phyloP scores from a whole-genome alignment of 2,888 invertebrate species.

The Agonopterix heracliana region DNA sequence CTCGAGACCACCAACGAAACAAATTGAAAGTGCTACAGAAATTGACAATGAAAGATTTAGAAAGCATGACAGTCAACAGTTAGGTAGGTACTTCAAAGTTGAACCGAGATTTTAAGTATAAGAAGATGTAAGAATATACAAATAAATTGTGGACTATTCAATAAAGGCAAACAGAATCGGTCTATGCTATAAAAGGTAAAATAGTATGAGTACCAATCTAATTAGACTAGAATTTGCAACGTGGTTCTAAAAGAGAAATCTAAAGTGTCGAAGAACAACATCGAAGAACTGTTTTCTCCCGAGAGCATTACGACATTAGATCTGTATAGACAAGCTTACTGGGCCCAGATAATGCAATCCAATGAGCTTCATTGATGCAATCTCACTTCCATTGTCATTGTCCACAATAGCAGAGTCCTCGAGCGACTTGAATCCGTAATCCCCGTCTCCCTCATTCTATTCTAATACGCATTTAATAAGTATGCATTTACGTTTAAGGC shows the following conservation, averaged over 20 bases:
- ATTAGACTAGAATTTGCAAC: conserved; percentile 10
- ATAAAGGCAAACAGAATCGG: not conserved
- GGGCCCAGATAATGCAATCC: conserved; percentile 39
- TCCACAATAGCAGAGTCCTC: conserved; percentile 33
- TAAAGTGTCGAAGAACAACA: conserved; percentile 1
- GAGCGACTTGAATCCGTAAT: conserved; percentile 38
- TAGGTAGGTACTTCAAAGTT: no score
- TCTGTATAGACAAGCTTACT: conserved; percentile 8
- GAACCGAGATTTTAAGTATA: not conserved
- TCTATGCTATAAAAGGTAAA: not conserved
- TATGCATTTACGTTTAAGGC: conserved; percentile 26
- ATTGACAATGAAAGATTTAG: conserved; percentile 5
- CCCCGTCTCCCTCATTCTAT: conserved; percentile 37
- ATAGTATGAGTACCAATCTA: not conserved
- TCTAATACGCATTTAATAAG: conserved; percentile 36
- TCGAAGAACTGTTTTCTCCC: conserved; percentile 24
- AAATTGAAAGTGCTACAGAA: conserved; percentile 5
- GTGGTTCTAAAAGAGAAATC: conserved; percentile 11
- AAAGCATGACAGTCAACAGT: not conserved
- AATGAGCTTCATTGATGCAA: no score
- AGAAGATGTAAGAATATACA: not conserved
- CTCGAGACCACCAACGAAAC: conserved; percentile 31
- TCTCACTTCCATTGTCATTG: conserved; percentile 44
- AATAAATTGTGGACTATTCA: not conserved
- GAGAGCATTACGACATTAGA: conserved; percentile 24